Evolutionary conservation across 2,888 invertebrate genomes (phyloP).

Genomic region (Helicoverpa assulta): DNA sequence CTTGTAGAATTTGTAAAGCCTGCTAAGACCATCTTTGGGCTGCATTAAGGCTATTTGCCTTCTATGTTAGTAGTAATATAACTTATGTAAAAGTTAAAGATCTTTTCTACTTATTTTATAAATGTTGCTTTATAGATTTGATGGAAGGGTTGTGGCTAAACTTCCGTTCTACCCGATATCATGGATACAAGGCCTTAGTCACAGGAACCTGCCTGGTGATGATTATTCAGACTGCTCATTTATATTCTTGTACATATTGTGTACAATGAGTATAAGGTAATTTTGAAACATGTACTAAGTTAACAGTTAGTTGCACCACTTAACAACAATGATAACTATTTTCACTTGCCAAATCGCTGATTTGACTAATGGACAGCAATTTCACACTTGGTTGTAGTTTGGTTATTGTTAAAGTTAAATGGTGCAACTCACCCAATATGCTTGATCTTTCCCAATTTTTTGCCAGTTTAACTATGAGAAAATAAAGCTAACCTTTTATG

Average conservation of each 20-base stretch:
- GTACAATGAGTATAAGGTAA: conserved; percentile 99
- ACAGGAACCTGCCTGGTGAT: conserved; percentile 98
- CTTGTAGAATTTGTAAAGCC: not conserved
- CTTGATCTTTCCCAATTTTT: no score
- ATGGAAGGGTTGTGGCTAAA: conserved; percentile 99
- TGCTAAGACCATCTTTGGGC: not conserved
- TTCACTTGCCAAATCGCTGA: no score
- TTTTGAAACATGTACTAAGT: no score
- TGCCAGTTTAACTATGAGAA: no score
- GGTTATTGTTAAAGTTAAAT: no score
- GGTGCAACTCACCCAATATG: no score
- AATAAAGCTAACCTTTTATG: no score
- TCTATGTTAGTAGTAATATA: not conserved
- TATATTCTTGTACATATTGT: conserved; percentile 99
- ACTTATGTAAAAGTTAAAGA: not conserved
- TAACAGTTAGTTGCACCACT: no score
- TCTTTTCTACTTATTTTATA: not conserved
- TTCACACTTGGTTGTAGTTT: no score
- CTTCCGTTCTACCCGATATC: conserved; percentile 98
- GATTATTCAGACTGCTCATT: conserved; percentile 99
- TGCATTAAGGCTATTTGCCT: not conserved
- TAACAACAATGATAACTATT: no score
- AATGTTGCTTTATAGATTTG: conserved; percentile 92
- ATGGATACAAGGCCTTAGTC: conserved; percentile 99
- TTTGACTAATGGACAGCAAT: no score